Evolutionary conservation across 2,888 invertebrate species (phyloP).

Genomic region (Plebejus anna): DNA sequence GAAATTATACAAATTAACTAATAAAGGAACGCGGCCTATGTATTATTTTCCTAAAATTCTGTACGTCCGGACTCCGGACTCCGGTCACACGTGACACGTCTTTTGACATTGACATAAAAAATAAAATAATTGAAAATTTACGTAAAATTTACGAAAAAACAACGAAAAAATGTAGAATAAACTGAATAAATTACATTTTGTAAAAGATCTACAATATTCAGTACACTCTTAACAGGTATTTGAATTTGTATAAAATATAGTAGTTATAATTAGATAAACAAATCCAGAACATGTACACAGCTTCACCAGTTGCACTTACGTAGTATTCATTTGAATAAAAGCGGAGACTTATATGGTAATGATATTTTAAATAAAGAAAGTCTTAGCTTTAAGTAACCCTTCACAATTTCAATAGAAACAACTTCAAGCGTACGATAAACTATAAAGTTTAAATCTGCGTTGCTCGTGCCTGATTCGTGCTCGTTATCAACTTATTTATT

Average conservation of each 20-base stretch:
- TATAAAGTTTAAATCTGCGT: slow-evolving; percentile 42
- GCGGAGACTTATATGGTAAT: background rate
- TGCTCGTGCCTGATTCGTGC: slow-evolving; percentile 71
- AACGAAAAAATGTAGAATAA: background rate
- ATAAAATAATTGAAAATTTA: background rate
- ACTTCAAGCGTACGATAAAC: slow-evolving; percentile 1
- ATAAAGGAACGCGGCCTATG: too few species aligned
- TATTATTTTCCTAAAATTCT: too few species aligned
- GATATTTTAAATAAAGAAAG: background rate
- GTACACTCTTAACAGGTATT: background rate
- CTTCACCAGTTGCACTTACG: background rate
- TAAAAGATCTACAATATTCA: background rate
- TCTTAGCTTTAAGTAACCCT: background rate
- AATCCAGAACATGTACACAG: background rate
- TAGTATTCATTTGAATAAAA: background rate
- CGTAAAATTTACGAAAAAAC: background rate
- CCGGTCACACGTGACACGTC: background rate
- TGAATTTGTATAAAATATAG: background rate
- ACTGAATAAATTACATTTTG: background rate
- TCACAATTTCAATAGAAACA: background rate
- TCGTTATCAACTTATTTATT: slow-evolving; percentile 74
- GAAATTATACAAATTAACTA: too few species aligned
- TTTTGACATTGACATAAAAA: slow-evolving; percentile 9
- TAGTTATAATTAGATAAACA: background rate
- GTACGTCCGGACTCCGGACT: too few species aligned